Evolutionary conservation across 1,140 invertebrate genomes (phyloP), one percentile per base, ranked within the genome.

Genomic region (Limonius californicus): DNA sequence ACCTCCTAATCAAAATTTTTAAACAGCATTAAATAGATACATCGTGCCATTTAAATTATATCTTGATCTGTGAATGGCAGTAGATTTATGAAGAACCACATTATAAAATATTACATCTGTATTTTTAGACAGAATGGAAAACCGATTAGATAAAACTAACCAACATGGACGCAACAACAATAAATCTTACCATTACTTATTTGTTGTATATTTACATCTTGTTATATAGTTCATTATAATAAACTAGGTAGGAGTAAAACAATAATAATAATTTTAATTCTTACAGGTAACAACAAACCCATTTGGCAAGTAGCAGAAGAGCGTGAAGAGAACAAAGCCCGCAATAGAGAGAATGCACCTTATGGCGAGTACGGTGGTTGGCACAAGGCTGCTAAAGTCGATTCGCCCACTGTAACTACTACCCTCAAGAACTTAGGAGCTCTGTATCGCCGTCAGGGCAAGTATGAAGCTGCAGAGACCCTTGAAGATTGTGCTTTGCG

Each of bases 261-360:
- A 6, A 32, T 6, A 32, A 32, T 32, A 32, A 32, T 32, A 6
- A 32, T 32, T 32, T 32, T 32, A 6, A 21, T 19, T 18, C 45
- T 20, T 61, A 11, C 78, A 91, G 90, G 89, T 62, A 94, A 98
- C 75, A 99, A 99, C 81, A 99, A 99, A 81, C 95, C 97, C 4
- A 99, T 99, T 74, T 99, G 97, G 97, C 95, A 99, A 85, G 94
- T 99, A 67, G 97, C 97, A 2, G 97, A 99, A 78, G 97, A 99
- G 74, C 83, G 96, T 18, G 96, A 97, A 78, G 93, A 96, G 73
- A 94, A 94, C 76, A 96, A 96, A 78, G 90, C 90, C 68, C 87
- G 92, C 73, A 92, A 93, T 75, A 90, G 92, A 72, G 94, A 96
- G 70, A 92, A 92, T 69, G 89, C 87, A 16, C 91, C 93, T 0